Conservation (phyloP, 1,140 invertebrate genomes). For the Hylyphantes graminicola region DNA sequence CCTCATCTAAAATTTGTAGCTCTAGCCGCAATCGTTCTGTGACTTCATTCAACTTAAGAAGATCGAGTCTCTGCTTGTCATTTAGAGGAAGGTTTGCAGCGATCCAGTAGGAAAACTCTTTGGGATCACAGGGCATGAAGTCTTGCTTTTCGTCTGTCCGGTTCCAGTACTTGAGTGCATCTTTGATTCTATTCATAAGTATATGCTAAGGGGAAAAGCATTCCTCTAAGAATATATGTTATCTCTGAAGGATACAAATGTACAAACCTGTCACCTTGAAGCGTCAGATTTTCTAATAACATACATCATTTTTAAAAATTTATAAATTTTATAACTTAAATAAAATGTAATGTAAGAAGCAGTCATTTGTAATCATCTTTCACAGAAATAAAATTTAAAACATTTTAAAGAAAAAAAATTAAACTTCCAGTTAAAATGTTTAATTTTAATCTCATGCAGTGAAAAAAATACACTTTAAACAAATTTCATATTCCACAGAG, state of each 20-base stretch:
- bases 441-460: no score
- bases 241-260: not conserved
- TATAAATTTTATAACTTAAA: no score
- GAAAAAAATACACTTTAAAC: no score
- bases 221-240: no score
- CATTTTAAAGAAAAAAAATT: no score
- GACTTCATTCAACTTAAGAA: conserved; percentile 76
- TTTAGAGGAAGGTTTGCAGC: conserved; percentile 79
- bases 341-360: no score
- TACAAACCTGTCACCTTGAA: not conserved
- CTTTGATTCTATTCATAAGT: conserved; percentile 65
- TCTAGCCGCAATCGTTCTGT: conserved; percentile 77
- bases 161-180: conserved; percentile 68
- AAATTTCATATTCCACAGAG: no score
- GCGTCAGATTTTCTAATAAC: not conserved
- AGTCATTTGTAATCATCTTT: no score
- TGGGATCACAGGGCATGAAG: conserved; percentile 74
- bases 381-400: no score
- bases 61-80: conserved; percentile 72
- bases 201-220: not conserved
- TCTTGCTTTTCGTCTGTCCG: conserved; percentile 59
- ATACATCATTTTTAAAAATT: no score
- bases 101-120: conserved; percentile 82
- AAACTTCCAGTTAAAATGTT: no score
- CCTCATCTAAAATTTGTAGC: conserved; percentile 73